Percentiles rank a stretch among this genome's conserved stretches.
Conservation (phyloP, 1,140 invertebrate genomes). For the Drosophila albomicans region DNA sequence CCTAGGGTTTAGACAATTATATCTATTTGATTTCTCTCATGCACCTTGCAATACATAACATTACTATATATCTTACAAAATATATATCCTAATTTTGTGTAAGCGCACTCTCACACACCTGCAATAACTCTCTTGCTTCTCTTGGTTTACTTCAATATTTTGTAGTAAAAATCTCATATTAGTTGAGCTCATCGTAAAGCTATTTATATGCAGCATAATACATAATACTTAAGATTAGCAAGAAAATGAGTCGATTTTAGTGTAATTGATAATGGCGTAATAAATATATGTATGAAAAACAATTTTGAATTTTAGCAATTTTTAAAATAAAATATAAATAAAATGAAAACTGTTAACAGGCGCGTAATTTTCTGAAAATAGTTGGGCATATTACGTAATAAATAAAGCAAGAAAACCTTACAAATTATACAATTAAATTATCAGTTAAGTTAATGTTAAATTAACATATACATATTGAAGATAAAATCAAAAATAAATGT, state of each 20-base stretch:
- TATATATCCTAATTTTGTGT: conserved; percentile 31
- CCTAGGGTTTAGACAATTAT: conserved; percentile 62
- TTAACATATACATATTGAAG: conserved; percentile 59
- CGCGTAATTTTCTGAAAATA: conserved; percentile 64
- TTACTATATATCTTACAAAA: conserved; percentile 10
- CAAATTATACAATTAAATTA: conserved; percentile 55
- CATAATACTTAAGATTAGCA: conserved; percentile 63
- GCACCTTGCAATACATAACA: conserved; percentile 56
- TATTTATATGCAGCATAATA: conserved; percentile 42
- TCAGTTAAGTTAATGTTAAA: conserved; percentile 68
- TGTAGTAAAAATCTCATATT: conserved; percentile 31
- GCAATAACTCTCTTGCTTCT: conserved; percentile 49
- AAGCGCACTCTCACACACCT: conserved; percentile 55
- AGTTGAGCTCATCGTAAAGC: conserved; percentile 30
- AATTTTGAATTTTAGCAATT: conserved; percentile 64
- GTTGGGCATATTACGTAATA: conserved; percentile 57
- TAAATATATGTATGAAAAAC: conserved; percentile 24
- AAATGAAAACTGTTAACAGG: conserved; percentile 60
- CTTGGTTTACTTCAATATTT: conserved; percentile 26
- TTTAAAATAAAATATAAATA: conserved; percentile 51
- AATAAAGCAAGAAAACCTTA: conserved; percentile 19
- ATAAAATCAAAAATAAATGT: conserved; percentile 73
- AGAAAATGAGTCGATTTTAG: conserved; percentile 80
- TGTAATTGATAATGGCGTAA: conserved; percentile 52
- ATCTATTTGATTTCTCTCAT: conserved; percentile 53